A percentile compares a stretch with the other conserved stretches of the same genome.
These are phyloP conservation scores for Tachysurus fulvidraco DNA, from an alignment of 2,113 vertebrate species.

Conservation along the genomic window DNA sequence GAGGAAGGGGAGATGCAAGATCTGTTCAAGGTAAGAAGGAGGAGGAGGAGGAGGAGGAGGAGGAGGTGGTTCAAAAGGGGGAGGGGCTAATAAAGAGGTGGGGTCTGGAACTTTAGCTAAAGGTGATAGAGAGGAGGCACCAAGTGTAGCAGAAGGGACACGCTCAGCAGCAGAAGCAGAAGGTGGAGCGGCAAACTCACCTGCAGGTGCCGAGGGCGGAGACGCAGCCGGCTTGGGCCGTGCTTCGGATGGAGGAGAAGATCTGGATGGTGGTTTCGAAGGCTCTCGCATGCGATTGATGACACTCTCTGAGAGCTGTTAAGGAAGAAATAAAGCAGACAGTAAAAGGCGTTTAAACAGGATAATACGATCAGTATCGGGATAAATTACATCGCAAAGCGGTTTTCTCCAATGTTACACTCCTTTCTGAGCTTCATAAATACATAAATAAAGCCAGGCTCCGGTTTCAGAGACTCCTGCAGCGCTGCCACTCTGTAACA, in stretches of 20 bases:
- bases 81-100: background rate
- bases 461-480: background rate
- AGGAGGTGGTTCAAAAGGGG: background rate
- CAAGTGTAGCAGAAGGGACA: constrained; percentile 35
- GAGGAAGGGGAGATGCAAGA: background rate
- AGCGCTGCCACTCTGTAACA: background rate
- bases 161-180: constrained; percentile 13
- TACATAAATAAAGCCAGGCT: background rate
- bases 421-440: background rate
- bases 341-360: background rate
- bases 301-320: constrained; percentile 89
- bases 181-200: constrained; percentile 46
- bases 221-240: constrained; percentile 40
- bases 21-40: background rate
- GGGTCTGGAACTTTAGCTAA: background rate
- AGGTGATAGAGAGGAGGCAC: constrained; percentile 25
- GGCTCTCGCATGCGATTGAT: constrained; percentile 93
- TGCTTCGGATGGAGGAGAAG: constrained; percentile 33
- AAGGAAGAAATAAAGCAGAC: background rate
- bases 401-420: background rate
- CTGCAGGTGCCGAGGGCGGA: constrained; percentile 8
- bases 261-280: background rate
- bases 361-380: background rate
- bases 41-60: background rate
- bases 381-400: background rate